A percentile compares a stretch with the other conserved stretches of the same genome.
These are phyloP conservation scores for Lophotriccus pileatus DNA, from an alignment of 2,797 vertebrate species.

Conservation along the genomic window DNA sequence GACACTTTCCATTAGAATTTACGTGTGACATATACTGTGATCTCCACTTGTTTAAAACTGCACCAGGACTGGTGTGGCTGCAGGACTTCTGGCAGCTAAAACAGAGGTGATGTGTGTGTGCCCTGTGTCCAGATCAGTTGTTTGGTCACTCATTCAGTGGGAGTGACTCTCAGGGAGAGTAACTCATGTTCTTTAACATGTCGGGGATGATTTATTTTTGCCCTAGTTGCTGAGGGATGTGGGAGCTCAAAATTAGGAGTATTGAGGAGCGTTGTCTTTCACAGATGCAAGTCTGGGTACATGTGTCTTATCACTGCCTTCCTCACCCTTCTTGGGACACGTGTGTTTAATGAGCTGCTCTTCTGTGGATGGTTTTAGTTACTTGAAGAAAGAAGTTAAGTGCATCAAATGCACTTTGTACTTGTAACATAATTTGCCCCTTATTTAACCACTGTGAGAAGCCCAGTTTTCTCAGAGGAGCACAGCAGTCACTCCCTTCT, in stretches of 20 bases:
- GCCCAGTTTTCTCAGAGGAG: not conserved
- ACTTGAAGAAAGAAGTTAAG: not conserved
- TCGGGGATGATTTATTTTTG: not conserved
- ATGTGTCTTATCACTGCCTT: not conserved
- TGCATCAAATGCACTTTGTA: not conserved
- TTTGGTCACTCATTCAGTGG: not conserved
- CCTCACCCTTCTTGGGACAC: not conserved
- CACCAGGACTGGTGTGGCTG: not conserved
- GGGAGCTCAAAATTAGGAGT: not conserved
- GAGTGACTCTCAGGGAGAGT: not conserved
- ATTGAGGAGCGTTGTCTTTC: not conserved
- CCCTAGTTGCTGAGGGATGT: not conserved
- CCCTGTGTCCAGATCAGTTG: not conserved
- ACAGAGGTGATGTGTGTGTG: not conserved
- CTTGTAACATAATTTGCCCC: not conserved
- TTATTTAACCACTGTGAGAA: not conserved
- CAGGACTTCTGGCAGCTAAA: not conserved
- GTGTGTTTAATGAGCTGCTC: not conserved
- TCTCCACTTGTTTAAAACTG: not conserved
- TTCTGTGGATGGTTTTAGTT: not conserved
- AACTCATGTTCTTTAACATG: accelerated
- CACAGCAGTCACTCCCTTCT: not conserved
- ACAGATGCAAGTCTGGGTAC: not conserved
- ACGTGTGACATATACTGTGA: accelerated
- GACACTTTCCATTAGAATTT: not conserved